Evolutionary conservation across 2,888 invertebrate species (phyloP).

Genomic region (Callyntrura guangdongensis): DNA sequence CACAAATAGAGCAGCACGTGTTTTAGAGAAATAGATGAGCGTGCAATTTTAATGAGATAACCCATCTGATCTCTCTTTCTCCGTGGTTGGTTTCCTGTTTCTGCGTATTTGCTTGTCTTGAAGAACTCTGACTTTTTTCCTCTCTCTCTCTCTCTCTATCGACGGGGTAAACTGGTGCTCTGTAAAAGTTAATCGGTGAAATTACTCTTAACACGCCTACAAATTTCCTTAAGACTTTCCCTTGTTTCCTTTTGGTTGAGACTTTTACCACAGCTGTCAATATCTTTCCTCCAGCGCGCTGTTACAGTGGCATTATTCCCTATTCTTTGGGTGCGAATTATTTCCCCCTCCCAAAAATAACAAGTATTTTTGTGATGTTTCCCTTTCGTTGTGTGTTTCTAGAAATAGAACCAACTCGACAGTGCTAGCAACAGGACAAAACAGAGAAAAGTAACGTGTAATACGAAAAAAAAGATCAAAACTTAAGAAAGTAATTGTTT

Average conservation of each 20-base stretch:
- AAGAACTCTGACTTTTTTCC: neutral
- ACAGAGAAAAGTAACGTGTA: too few species aligned
- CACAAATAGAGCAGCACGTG: slow-evolving; percentile 19
- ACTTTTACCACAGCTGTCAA: slow-evolving; percentile 17
- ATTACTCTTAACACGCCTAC: neutral
- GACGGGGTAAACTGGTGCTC: neutral
- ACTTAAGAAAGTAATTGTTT: too few species aligned
- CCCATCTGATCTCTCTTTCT: slow-evolving; percentile 27
- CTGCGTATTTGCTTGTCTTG: too few species aligned
- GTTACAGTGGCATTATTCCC: neutral
- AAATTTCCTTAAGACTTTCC: neutral
- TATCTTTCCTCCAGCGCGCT: neutral
- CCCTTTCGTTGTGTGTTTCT: neutral
- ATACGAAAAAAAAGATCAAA: too few species aligned
- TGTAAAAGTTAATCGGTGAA: neutral
- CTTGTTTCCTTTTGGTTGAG: neutral
- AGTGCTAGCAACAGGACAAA: too few species aligned
- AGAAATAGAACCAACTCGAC: neutral
- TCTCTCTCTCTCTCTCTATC: neutral
- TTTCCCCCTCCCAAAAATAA: neutral
- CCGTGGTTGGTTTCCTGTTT: neutral
- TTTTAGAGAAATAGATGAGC: slow-evolving; percentile 27
- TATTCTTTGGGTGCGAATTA: neutral
- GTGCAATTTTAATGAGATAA: slow-evolving; percentile 48
- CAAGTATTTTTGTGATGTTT: neutral